Base-by-base conservation (phyloP, 2,797 vertebrate species). In the Argyrosomus regius region DNA sequence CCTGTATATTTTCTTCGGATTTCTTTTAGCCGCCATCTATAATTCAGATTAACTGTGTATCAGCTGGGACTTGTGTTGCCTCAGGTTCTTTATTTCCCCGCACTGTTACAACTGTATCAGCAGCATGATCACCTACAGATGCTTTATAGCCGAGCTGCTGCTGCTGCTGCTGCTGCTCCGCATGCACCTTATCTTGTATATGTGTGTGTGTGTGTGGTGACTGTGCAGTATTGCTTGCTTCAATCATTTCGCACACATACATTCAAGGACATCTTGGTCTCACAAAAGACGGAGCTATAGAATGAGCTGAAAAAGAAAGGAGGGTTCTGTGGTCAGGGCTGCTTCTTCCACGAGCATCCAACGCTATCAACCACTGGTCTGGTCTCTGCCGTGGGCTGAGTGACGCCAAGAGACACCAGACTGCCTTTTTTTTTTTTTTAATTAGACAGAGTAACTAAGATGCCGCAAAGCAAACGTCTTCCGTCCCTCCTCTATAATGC, bases 361-460 rank as follows among this genome's bases (percentile, higher is more conserved):
- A 52, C 77, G 78, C 60, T 57, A 69, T 85, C 57, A 77, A 76
- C 59, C 77, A 62, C 78, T 79, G 80, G 69, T 75, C 86, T 67
- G 78, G 43, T 60, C 72, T 70, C 75, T 74, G 80, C 65, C 78
- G 60, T 82, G 72, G 71, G 80, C 77, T 79, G 88, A 89, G 87
- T 65, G 88, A 91, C 75, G 92, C 83, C 86, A 74, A 48, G 78
- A 88, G 87, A 92, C 86, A 75, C 83, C 78, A 88, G 81, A 80
- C 85, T 70, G 80, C 59, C 77, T 68, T 93, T 92, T 91, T 91
- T 26, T 91, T 26, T 26, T 26, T 22, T 22, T 22, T 1, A 92
- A 93, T 93, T 92, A 93, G 83, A 74, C 85, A 56, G 80, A 88
- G 84, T 82, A 84, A 89, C 86, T 80, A 84, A 83, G 81, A 88